Evolutionary conservation across 2,113 vertebrate genomes (phyloP), one percentile per base, ranked within the genome.

Genomic region (Otolemur garnettii): DNA sequence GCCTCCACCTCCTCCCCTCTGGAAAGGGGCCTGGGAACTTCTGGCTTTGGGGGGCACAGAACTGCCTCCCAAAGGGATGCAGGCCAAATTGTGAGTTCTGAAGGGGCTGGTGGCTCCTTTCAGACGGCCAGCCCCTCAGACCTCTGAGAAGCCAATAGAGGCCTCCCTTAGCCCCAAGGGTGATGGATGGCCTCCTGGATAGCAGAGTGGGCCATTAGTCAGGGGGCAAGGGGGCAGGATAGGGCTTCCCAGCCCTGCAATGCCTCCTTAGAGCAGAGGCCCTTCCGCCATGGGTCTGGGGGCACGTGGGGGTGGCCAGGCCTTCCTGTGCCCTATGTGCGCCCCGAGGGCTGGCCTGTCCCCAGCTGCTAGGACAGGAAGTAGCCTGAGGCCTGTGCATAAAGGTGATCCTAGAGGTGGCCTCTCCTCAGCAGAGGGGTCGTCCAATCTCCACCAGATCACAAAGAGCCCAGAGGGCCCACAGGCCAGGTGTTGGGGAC

Each of bases 261-360:
- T 1, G 18, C 13, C 6, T 50, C 45, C 38, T 21, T 3, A n/a
- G 33, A 53, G 17, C 17, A 19, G 35, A 35, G 69, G 4, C 18
- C 0, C 0, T 18, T 42, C 17, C 50, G 4, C 17, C 5, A 14
- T 26, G 9, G 12, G 14, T 3, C n/a, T 18, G 4, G 8, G 13
- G 45, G 3, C 14, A 30, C 4, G 28, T 33, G 11, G 50, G 30
- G 55, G 10, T 75, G 55, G 26, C 69, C 78, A 38, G 75, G 33
- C 35, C 35, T 80, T n/a, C 22, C 10, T 13, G 55, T 30, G 35
- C 21, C 57, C 53, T 71, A 10, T 2, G 5, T 28, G 21, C 57
- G 13, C 19, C 4, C 55, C 53, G 7, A 3, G 42, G 45, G 18
- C 14, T 38, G 62, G 42, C 55, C 66, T 24, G 10, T n/a, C 17